Conservation (phyloP, 2,888 invertebrate genomes). For the Brenthis daphne region DNA sequence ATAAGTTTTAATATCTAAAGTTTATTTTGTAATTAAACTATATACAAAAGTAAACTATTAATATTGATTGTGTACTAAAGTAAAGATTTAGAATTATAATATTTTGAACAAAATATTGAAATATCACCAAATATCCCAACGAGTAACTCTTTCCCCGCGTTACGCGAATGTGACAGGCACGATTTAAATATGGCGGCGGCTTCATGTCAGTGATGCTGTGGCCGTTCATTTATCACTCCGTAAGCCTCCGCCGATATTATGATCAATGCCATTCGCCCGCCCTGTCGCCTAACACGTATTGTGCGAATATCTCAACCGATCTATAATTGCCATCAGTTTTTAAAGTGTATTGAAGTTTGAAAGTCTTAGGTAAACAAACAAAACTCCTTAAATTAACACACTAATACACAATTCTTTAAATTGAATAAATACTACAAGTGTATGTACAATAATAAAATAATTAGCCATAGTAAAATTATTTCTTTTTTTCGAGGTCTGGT, state of each 20-base stretch:
- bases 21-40: too few species aligned
- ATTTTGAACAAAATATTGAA: not conserved
- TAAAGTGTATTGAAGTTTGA: not conserved
- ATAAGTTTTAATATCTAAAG: too few species aligned
- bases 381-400: too few species aligned
- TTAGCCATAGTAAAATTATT: too few species aligned
- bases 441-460: too few species aligned
- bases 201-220: conserved; percentile 72
- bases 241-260: conserved; percentile 82
- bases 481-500: too few species aligned
- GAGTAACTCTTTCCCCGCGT: conserved; percentile 30
- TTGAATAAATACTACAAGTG: too few species aligned
- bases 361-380: too few species aligned
- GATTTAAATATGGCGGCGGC: conserved; percentile 79
- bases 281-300: conserved; percentile 53
- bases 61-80: too few species aligned
- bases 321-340: conserved; percentile 15
- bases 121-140: conserved; percentile 21
- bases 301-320: conserved; percentile 42
- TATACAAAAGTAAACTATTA: too few species aligned
- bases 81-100: not conserved
- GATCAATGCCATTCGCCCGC: conserved; percentile 79
- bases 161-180: conserved; percentile 73
- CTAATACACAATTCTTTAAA: too few species aligned
- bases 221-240: conserved; percentile 78